Base-by-base conservation (phyloP, 2,888 invertebrate species). In the Mesoligia furuncula region DNA sequence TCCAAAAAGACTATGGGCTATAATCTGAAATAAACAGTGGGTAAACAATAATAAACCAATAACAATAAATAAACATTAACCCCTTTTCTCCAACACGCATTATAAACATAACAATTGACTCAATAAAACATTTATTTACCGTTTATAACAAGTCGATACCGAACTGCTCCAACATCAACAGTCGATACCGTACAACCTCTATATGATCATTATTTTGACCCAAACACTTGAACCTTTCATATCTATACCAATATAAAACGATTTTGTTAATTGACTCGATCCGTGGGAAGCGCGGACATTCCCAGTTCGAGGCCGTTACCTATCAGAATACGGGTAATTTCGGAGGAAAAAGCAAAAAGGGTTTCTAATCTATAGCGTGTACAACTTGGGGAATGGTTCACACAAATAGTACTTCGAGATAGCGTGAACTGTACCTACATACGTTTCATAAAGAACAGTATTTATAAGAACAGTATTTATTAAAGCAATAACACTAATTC, bases 231-330 rank as follows among this genome's bases (percentile, higher is more conserved):
- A 36, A 31, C 61, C 39, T 74, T 66, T 83, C 73, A 54, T 73
- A 80, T 69, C 73, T 66, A 72, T 73, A 73, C 48, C 64, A 17
- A 62, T 66, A 76, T 72, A 66, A 77, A 75, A 67, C 57, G 57
- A 68, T 75, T 75, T 69, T 13, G 64, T 75, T 80, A 76, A 85
- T 80, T 75, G 80, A 73, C 72, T 75, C 73, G 80, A 73, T 72
- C 77, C 73, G 81, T 85, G 85, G 83, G 83, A 85, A 85, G 61
- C 54, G 8, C 64, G 36, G 11, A 70, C 72, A 57, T 74, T 74
- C 75, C 57, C 54, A 45, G 54, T 54, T 65, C 67, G n/a, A 36
- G 3, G 13, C 61, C 59, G 65, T 31, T 75, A 24, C 54, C 24
- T 24, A 81, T 83, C 83, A 67, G 59, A 42, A 65, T 17, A 48